Evolutionary conservation across 2,113 vertebrate genomes (phyloP).

Genomic region (Notiomystis cincta): DNA sequence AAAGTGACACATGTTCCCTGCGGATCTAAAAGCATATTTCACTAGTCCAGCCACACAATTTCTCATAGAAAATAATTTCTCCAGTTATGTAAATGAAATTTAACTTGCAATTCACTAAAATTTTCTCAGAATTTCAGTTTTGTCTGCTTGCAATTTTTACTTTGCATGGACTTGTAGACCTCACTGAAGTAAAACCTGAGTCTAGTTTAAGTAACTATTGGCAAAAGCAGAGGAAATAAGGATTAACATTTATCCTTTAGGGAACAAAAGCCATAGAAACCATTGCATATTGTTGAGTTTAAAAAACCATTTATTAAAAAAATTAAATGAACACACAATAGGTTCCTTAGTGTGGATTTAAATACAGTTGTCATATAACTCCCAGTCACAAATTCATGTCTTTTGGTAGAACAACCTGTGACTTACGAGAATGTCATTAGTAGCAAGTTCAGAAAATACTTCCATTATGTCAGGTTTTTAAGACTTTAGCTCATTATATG

Average conservation of each 20-base stretch:
- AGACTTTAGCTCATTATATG: not conserved
- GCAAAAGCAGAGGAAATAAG: not conserved
- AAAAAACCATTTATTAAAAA: not conserved
- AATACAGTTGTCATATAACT: not conserved
- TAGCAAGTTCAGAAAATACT: not conserved
- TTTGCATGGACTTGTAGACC: not conserved
- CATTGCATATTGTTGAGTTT: not conserved
- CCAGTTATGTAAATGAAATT: not conserved
- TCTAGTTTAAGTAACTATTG: not conserved
- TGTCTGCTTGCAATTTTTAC: not conserved
- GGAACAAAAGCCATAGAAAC: not conserved
- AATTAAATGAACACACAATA: fast-evolving
- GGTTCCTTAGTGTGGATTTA: not conserved
- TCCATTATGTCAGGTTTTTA: not conserved
- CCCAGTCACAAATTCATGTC: not conserved
- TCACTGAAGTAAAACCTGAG: not conserved
- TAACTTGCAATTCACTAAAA: not conserved
- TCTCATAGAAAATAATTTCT: not conserved
- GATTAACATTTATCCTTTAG: not conserved
- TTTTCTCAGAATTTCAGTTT: not conserved
- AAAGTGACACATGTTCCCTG: not conserved
- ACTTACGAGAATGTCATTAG: not conserved
- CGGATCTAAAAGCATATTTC: not conserved
- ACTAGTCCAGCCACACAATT: not conserved
- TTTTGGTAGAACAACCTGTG: not conserved